These are phyloP conservation scores for Julus scandinavius DNA, from an alignment of 2,888 invertebrate genomes.

Conservation along the genomic window DNA sequence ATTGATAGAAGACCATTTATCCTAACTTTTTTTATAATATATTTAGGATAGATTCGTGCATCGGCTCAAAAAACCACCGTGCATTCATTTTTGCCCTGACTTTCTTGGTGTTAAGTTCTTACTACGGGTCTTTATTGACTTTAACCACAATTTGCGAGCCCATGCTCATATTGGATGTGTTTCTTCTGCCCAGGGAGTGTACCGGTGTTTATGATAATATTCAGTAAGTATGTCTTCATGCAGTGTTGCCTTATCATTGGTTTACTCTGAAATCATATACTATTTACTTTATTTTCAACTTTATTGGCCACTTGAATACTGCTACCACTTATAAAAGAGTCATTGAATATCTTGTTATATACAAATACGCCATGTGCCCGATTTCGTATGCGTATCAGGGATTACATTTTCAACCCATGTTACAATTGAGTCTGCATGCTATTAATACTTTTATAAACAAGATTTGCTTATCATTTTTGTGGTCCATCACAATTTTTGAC, in stretches of 20 bases:
- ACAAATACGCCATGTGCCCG: too few relatives aligned
- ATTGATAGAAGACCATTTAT: not conserved
- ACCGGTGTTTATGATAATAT: constrained; percentile 47
- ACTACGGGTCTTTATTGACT: constrained; percentile 30
- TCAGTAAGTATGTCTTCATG: constrained; percentile 20
- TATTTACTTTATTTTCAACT: too few relatives aligned
- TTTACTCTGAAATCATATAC: not conserved
- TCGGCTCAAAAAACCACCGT: constrained; percentile 28
- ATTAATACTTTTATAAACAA: too few relatives aligned
- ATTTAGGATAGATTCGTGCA: constrained; percentile 41
- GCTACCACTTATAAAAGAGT: too few relatives aligned
- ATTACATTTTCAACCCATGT: too few relatives aligned
- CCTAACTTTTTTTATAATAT: not conserved
- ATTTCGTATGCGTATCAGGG: too few relatives aligned
- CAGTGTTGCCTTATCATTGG: not conserved
- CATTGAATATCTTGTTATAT: too few relatives aligned
- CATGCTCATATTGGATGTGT: constrained; percentile 31
- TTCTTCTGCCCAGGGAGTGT: constrained; percentile 32
- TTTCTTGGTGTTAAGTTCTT: not conserved
- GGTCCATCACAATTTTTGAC: too few relatives aligned
- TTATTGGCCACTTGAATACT: too few relatives aligned
- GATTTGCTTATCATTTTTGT: too few relatives aligned
- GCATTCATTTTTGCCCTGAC: constrained; percentile 28
- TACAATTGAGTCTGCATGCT: too few relatives aligned
- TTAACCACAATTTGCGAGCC: constrained; percentile 50